phyloP scores from a whole-genome alignment of 1,140 invertebrate species.

The Tetramorium parvispinum region DNA sequence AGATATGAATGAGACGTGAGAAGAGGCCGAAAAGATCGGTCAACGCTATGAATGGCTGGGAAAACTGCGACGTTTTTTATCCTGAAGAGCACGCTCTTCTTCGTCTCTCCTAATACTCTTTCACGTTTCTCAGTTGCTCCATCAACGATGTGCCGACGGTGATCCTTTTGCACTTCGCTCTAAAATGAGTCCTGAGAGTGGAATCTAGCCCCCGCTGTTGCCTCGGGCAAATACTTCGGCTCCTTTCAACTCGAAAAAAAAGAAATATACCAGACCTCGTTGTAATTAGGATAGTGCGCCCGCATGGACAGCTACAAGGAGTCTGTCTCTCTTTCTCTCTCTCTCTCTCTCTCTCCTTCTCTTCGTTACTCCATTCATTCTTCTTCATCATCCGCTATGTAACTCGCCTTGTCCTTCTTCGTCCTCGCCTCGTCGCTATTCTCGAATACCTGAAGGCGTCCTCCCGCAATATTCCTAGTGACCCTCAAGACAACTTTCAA shows the following conservation, averaged over 20 bases:
- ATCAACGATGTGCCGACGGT: constrained; percentile 76
- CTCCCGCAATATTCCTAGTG: constrained; percentile 82
- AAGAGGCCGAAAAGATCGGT: constrained; percentile 73
- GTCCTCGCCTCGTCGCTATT: constrained; percentile 68
- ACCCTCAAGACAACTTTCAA: constrained; percentile 80
- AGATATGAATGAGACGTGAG: constrained; percentile 82
- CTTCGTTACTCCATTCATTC: constrained; percentile 63
- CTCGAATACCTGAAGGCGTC: constrained; percentile 69
- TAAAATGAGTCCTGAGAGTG: constrained; percentile 77
- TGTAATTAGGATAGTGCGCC: constrained; percentile 86
- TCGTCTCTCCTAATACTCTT: background rate
- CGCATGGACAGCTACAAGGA: constrained; percentile 80
- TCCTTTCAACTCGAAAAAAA: constrained; percentile 80
- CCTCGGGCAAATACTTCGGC: constrained; percentile 84
- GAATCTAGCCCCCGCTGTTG: constrained; percentile 80
- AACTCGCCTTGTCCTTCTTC: constrained; percentile 46
- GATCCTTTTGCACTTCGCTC: constrained; percentile 80
- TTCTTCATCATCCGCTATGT: constrained; percentile 76
- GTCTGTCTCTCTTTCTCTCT: constrained; percentile 26
- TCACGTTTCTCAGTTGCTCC: constrained; percentile 31
- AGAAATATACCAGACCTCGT: constrained; percentile 81
- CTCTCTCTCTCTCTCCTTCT: background rate
- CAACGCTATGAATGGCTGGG: constrained; percentile 79
- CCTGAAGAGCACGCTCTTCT: constrained; percentile 45
- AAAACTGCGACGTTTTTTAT: constrained; percentile 76